phyloP scores from a whole-genome alignment of 2,888 invertebrate species.

The Archips xylosteana region DNA sequence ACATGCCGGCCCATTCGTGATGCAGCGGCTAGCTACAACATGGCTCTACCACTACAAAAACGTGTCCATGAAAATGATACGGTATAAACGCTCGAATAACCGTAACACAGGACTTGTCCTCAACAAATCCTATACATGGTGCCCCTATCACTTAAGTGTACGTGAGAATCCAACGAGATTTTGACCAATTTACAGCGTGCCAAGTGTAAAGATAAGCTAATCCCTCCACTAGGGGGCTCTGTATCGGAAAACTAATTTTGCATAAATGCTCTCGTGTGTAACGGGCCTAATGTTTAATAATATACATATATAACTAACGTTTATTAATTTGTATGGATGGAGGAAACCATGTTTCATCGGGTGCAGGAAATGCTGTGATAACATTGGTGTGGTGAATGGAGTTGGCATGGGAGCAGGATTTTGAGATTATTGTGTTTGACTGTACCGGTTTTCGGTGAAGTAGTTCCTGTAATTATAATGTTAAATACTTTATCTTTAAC shows the following conservation, averaged over 20 bases:
- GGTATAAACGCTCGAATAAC: too few relatives aligned
- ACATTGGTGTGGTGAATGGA: neutral
- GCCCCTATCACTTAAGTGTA: conserved; percentile 69
- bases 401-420: neutral
- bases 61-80: too few relatives aligned
- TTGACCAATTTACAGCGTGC: conserved; percentile 86
- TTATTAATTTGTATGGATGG: conserved; percentile 16
- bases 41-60: too few relatives aligned
- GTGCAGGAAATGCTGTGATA: conserved; percentile 23
- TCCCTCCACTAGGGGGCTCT: conserved; percentile 67
- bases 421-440: conserved; percentile 10
- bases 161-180: conserved; percentile 80
- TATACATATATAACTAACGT: conserved; percentile 25
- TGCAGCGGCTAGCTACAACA: too few relatives aligned
- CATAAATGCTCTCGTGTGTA: conserved; percentile 57
- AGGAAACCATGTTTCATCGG: conserved; percentile 37
- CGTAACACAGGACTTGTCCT: conserved; percentile 6
- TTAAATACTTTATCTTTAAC: too few relatives aligned
- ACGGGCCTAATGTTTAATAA: conserved; percentile 38
- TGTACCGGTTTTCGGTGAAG: neutral
- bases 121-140: conserved; percentile 42
- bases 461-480: too few relatives aligned
- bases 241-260: conserved; percentile 83
- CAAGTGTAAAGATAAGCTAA: conserved; percentile 85
- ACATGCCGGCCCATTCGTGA: too few relatives aligned